phyloP scores from a whole-genome alignment of 2,888 invertebrate species.

The Ichneumoninae sp. region DNA sequence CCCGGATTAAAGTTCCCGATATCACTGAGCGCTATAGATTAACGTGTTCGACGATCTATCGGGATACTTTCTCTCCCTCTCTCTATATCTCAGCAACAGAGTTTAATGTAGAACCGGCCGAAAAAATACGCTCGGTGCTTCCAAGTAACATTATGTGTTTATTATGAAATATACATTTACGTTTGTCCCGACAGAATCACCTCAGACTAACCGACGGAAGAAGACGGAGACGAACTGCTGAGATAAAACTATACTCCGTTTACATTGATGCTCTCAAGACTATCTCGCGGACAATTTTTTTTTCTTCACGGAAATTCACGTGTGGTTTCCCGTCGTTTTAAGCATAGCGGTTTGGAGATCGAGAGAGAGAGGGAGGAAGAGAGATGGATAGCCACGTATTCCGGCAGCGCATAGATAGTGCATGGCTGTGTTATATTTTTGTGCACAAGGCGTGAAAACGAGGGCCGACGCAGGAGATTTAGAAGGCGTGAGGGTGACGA shows the following conservation, averaged over 20 bases:
- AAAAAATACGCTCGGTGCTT: background rate
- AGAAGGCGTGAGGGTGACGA: slow-evolving; percentile 80
- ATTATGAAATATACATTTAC: background rate
- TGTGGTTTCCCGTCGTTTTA: background rate
- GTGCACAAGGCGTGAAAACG: slow-evolving; percentile 82
- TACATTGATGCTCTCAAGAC: background rate
- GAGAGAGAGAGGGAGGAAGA: slow-evolving; percentile 11
- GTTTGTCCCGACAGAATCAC: background rate
- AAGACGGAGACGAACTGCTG: background rate
- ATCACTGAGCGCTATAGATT: slow-evolving; percentile 23
- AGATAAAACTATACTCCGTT: background rate
- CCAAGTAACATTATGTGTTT: background rate
- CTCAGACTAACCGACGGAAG: background rate
- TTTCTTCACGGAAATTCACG: background rate
- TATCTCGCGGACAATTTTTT: background rate
- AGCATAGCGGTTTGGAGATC: background rate
- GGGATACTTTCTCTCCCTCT: slow-evolving; percentile 31
- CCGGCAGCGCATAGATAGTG: slow-evolving; percentile 74
- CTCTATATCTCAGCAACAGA: background rate
- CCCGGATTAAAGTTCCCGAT: slow-evolving; percentile 48
- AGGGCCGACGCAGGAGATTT: slow-evolving; percentile 81
- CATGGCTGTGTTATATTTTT: slow-evolving; percentile 82
- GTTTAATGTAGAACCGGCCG: background rate
- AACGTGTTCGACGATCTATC: slow-evolving; percentile 32
- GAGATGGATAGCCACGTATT: slow-evolving; percentile 51